Evolutionary conservation across 2,113 vertebrate species (phyloP).

Genomic region (Pheucticus melanocephalus): DNA sequence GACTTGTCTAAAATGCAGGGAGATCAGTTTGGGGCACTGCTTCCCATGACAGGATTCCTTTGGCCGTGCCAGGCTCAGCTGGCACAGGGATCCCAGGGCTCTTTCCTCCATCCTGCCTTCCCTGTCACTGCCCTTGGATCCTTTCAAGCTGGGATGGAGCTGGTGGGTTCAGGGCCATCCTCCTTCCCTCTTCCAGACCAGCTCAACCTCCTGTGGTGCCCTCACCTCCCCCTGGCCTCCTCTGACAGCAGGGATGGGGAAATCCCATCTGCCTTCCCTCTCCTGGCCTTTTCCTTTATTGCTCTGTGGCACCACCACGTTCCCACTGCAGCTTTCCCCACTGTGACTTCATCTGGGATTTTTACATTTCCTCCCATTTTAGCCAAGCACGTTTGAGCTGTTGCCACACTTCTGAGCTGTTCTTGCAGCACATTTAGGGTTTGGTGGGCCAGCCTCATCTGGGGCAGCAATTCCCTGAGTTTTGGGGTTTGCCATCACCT

Average conservation of each 20-base stretch:
- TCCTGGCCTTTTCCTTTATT: not conserved
- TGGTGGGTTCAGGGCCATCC: not conserved
- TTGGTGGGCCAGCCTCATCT: accelerated
- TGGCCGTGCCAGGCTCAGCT: accelerated
- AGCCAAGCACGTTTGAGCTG: no score
- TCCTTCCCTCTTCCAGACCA: not conserved
- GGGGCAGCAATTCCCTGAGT: not conserved
- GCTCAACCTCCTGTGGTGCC: accelerated
- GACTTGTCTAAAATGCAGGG: not conserved
- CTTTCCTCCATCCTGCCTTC: accelerated
- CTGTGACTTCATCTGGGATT: not conserved
- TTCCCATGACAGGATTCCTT: accelerated
- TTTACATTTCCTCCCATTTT: not conserved
- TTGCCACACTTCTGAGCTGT: accelerated
- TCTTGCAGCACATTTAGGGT: not conserved
- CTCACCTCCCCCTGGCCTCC: not conserved
- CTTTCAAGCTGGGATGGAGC: not conserved
- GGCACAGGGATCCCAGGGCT: not conserved
- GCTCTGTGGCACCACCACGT: accelerated
- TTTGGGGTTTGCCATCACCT: not conserved
- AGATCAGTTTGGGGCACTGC: not conserved
- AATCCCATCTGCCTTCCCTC: not conserved
- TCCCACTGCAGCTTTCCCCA: not conserved
- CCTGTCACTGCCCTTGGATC: accelerated
- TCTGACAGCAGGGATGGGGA: not conserved